These are phyloP conservation scores for Squalus acanthias DNA, from an alignment of 2,797 vertebrate species.

Conservation along the genomic window DNA sequence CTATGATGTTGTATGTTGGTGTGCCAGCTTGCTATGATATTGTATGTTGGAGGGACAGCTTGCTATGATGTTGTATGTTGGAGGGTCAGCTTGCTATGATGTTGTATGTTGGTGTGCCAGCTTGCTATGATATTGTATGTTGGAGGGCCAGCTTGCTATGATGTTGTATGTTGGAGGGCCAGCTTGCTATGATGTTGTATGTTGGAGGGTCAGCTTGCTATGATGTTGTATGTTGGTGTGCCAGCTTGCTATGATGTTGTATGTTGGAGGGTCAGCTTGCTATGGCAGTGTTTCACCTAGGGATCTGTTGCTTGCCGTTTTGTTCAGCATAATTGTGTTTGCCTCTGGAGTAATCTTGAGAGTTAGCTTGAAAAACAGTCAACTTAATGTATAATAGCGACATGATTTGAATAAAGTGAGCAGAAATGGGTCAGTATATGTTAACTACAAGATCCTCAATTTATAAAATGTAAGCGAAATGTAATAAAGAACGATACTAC, in stretches of 20 bases:
- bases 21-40: too few relatives aligned
- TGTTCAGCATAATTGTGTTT: not conserved
- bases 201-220: not conserved
- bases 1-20: too few relatives aligned
- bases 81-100: too few relatives aligned
- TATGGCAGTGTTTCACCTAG: not conserved
- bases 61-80: too few relatives aligned
- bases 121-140: too few relatives aligned
- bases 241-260: not conserved
- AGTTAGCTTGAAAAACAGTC: not conserved
- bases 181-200: not conserved
- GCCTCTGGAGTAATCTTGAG: not conserved
- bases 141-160: too few relatives aligned
- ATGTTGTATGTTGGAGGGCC: not conserved
- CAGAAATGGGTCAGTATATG: not conserved
- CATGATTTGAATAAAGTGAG: not conserved
- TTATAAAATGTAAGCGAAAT: not conserved
- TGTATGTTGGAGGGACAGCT: too few relatives aligned
- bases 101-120: too few relatives aligned
- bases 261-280: not conserved
- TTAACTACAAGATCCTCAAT: not conserved
- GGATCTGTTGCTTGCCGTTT: not conserved
- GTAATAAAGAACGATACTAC: not conserved
- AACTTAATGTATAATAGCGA: not conserved
- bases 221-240: not conserved